Evolutionary conservation across 2,888 invertebrate species (phyloP), one percentile per base, ranked within the genome.

Genomic region (Leucozona laternaria): DNA sequence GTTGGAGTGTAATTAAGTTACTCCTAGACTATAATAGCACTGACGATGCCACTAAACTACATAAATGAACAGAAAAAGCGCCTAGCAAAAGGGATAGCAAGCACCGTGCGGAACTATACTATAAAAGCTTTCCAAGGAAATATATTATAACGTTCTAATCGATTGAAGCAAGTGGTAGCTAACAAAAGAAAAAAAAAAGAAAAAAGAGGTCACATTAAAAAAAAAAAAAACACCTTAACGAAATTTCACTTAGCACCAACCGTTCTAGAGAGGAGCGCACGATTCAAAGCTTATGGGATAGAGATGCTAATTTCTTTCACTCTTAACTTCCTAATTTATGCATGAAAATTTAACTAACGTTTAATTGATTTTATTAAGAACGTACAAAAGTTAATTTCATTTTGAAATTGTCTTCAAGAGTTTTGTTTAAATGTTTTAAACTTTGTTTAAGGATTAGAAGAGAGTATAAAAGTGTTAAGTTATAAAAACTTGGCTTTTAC

Each of bases 361-460:
- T 11, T 73, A 79, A 83, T 83, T 83, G 82, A 83, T 83, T 83
- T 79, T 60, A 48, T 73, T 79, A 83, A 78, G 66, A 25, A 31
- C 34, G 25, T 55, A 25, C 50, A 72, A 62, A 57, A 68, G 71
- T 53, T 60, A 11, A 58, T 57, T 57, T 66, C 5, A 20, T 73
- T 66, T n/a, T 4, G 2, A 43, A 45, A 25, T 55, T 45, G 43
- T 7, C n/a, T 37, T 37, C 20, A 50, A 58, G 20, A 68, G 79
- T 57, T 11, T 25, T 31, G 7, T 8, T 20, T 40, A 34, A 58
- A n/a, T 25, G 17, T 58, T 73, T 50, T 15, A 50, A 60, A 62
- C 68, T 68, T 58, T 48, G 48, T 7, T 31, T 10, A 58, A 53
- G 58, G 40, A 43, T 62, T 28, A 58, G 8, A 10, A 8, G 4